Evolutionary conservation across 1,140 invertebrate genomes (phyloP).

Genomic region (Polypedilum vanderplanki): DNA sequence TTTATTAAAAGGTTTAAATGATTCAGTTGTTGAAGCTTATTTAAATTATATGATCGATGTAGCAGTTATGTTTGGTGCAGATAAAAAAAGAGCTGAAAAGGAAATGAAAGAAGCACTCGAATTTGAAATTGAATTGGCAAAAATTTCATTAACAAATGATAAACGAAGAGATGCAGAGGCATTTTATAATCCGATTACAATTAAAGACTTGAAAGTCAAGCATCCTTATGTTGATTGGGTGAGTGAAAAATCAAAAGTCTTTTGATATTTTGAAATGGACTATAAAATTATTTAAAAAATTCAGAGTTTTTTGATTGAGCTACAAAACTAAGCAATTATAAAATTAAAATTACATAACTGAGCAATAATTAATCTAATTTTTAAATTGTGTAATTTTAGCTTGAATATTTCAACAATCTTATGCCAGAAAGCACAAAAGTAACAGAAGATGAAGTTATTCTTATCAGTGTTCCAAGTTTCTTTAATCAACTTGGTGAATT

Average conservation of each 20-base stretch:
- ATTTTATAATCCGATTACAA: constrained; percentile 59
- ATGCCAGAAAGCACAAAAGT: constrained; percentile 43
- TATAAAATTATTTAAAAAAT: too few species aligned
- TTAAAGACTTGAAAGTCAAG: constrained; percentile 47
- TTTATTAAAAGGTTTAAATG: constrained; percentile 46
- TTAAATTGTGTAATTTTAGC: background rate
- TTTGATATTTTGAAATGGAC: too few species aligned
- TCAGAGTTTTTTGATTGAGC: too few species aligned
- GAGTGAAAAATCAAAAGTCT: too few species aligned
- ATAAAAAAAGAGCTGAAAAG: constrained; percentile 42
- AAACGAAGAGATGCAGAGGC: constrained; percentile 57
- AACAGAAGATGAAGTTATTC: constrained; percentile 47
- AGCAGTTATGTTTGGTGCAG: constrained; percentile 52
- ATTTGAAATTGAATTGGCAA: constrained; percentile 55
- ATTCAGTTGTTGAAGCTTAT: constrained; percentile 41
- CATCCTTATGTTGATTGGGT: constrained; percentile 40
- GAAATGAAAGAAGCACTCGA: constrained; percentile 53
- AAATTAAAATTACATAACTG: too few species aligned
- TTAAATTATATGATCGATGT: constrained; percentile 45
- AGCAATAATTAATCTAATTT: too few species aligned
- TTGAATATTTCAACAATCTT: constrained; percentile 52
- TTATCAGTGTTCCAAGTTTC: constrained; percentile 55
- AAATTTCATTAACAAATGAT: constrained; percentile 54
- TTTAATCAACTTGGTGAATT: constrained; percentile 50
- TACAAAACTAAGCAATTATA: too few species aligned